A percentile compares a stretch with the other conserved stretches of the same genome.
Evolutionary conservation across 2,888 invertebrate species (phyloP).

Genomic region (Cerastis leucographa): DNA sequence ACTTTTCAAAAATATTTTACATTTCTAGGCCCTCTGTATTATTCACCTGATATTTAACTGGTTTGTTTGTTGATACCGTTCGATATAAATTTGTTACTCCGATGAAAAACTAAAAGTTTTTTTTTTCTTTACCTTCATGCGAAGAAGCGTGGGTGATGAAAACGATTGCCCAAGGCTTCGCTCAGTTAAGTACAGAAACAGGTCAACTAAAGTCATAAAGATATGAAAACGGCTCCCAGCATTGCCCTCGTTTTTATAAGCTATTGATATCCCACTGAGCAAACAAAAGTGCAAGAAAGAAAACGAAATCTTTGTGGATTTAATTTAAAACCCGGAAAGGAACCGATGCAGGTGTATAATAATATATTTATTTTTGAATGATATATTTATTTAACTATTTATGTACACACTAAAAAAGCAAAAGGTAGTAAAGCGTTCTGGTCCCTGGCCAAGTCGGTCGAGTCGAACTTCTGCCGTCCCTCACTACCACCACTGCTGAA

Average conservation of each 20-base stretch:
- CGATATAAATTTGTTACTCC: background rate
- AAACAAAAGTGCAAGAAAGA: background rate
- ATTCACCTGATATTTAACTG: background rate
- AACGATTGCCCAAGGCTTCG: conserved; percentile 15
- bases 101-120: background rate
- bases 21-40: background rate
- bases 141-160: conserved; percentile 9
- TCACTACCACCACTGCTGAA: too few species aligned
- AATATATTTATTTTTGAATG: too few species aligned
- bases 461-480: too few species aligned
- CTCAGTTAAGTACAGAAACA: conserved; percentile 22
- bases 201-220: conserved; percentile 25
- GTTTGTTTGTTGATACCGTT: background rate
- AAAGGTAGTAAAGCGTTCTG: too few species aligned
- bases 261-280: background rate
- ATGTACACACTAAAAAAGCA: too few species aligned
- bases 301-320: background rate
- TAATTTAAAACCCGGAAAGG: background rate
- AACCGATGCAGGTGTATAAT: too few species aligned
- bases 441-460: too few species aligned
- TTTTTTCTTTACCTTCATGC: background rate
- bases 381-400: too few species aligned
- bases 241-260: conserved; percentile 1
- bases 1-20: background rate
- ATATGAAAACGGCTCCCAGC: conserved; percentile 9